Evolutionary conservation across 2,113 vertebrate species (phyloP).

Genomic region (Gracilinanus agilis): DNA sequence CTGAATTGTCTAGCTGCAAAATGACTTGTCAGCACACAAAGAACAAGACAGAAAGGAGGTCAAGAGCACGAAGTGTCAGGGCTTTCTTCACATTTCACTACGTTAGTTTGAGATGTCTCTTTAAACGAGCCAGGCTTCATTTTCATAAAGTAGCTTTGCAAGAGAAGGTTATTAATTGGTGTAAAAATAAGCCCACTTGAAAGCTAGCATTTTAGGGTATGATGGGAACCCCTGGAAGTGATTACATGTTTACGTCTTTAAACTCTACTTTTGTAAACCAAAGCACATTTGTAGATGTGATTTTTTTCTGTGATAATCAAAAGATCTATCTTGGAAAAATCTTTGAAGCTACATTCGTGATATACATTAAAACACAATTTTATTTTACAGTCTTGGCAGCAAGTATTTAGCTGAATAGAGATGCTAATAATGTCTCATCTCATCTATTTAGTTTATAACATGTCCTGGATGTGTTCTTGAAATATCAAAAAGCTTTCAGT

Average conservation of each 20-base stretch:
- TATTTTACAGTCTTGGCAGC: constrained; percentile 14
- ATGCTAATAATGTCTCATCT: constrained; percentile 46
- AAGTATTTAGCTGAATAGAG: constrained; percentile 49
- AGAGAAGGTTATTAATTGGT: constrained; percentile 53
- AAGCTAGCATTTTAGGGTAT: constrained; percentile 15
- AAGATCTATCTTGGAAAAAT: constrained; percentile 21
- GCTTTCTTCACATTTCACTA: neutral
- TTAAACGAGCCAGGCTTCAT: neutral
- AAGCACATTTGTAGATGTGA: constrained; percentile 27
- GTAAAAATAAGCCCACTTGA: constrained; percentile 67
- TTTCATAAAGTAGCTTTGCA: constrained; percentile 61
- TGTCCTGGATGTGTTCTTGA: neutral
- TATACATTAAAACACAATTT: constrained; percentile 40
- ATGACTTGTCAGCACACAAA: neutral
- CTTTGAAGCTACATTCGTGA: neutral
- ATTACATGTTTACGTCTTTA: constrained; percentile 42
- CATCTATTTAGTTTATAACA: neutral
- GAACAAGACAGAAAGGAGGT: neutral
- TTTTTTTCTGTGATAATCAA: constrained; percentile 44
- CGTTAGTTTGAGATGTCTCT: neutral
- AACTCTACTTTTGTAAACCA: constrained; percentile 22
- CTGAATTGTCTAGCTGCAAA: neutral
- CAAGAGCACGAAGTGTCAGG: neutral
- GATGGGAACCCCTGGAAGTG: neutral
- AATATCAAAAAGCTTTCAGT: neutral